Base-by-base conservation (phyloP, 2,797 vertebrate species). In the Anguilla anguilla region DNA sequence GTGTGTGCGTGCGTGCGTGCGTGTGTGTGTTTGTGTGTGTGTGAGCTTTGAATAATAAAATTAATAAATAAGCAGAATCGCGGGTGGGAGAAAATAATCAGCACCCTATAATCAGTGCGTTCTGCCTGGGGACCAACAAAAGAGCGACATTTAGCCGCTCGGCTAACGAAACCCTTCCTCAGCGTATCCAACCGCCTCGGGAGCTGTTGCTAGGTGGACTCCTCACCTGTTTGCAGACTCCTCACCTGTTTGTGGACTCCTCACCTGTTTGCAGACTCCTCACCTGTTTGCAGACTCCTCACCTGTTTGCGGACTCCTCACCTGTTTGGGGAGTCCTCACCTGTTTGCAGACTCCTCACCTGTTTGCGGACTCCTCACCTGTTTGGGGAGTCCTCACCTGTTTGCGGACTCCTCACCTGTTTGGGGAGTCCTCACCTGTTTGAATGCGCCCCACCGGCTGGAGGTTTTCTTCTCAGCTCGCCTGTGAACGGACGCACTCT, bases 11-110 rank as follows among this genome's bases (percentile, higher is more conserved):
- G 31, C n/a, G n/a, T 31, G 31, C 1, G 35, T 35, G 35, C 1
- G 0, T 35, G 35, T 1, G 35, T 35, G 35, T 35, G 35, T 35
- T 1, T 35, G 1, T 35, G 35, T 35, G 35, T 35, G 95, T 94
- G 95, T 95, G 95, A 95, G 95, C 96, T 96, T 96, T 96, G 95
- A 96, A 96, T 97, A 96, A 96, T 95, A 94, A 95, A 53, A 72
- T 39, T 39, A 84, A 74, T 35, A 84, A 69, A 49, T 25, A 69
- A 25, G 67, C 13, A 43, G 61, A 39, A 77, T 90, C 86, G 92
- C 94, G 91, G 93, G 91, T 91, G 90, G 88, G 88, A 94, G 93
- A 93, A 91, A 91, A 92, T 88, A 89, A 91, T 88, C 88, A 86
- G 88, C 72, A 84, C 88, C 85, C 88, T 84, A n/a, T 49, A 81